Conservation (phyloP, 1,140 invertebrate genomes). For the Marisa cornuarietis region DNA sequence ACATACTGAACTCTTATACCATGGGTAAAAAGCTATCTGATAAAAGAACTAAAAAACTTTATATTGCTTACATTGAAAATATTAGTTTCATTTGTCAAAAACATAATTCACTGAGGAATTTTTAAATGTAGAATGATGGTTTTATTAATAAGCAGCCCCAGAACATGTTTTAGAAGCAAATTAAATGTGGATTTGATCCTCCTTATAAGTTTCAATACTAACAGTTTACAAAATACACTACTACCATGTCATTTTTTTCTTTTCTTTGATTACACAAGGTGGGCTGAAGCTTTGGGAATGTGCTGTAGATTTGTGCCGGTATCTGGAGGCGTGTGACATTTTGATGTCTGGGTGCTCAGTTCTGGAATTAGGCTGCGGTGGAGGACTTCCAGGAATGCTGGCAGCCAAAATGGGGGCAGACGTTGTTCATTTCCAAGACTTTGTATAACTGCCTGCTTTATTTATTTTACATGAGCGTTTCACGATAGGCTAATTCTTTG, state of each 20-base stretch:
- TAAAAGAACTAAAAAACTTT: too few relatives aligned
- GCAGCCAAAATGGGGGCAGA: slow-evolving; percentile 73
- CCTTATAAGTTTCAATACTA: neutral
- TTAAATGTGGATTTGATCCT: neutral
- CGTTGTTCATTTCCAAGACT: slow-evolving; percentile 87
- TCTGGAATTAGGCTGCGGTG: slow-evolving; percentile 81
- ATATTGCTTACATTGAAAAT: too few relatives aligned
- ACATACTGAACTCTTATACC: too few relatives aligned
- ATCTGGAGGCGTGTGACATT: slow-evolving; percentile 17
- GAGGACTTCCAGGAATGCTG: slow-evolving; percentile 82
- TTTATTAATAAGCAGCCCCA: neutral
- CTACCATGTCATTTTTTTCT: neutral
- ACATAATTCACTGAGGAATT: neutral
- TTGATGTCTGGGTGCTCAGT: slow-evolving; percentile 26
- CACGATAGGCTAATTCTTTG: too few relatives aligned
- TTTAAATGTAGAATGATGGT: neutral
- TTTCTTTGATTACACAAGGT: slow-evolving; percentile 25
- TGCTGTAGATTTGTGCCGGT: slow-evolving; percentile 41
- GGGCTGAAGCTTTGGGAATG: slow-evolving; percentile 49
- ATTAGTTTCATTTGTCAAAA: neutral
- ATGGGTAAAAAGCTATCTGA: too few relatives aligned
- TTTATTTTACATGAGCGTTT: neutral
- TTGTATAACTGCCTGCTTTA: slow-evolving; percentile 73
- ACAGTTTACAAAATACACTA: neutral
- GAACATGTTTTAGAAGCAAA: neutral